These are phyloP conservation scores for Aplidium turbinatum DNA, from an alignment of 23 tunicate species.

Conservation along the genomic window DNA sequence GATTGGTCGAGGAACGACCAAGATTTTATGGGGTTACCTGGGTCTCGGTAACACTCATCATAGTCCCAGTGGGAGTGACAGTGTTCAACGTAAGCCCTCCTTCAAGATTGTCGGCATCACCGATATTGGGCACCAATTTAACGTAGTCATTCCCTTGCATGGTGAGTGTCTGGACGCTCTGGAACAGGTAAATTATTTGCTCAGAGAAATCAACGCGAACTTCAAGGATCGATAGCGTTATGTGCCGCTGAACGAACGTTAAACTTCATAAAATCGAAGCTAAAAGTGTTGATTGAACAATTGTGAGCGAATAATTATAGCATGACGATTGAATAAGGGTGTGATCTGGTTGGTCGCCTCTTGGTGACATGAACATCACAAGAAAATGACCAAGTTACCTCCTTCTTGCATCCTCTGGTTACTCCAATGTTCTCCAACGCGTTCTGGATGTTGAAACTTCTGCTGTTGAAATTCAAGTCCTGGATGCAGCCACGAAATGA, in stretches of 20 bases:
- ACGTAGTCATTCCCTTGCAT: conserved; percentile 37
- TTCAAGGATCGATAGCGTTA: too few species aligned
- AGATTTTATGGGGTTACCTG: conserved; percentile 2
- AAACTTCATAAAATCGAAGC: too few species aligned
- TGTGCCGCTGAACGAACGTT: too few species aligned
- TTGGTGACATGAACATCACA: not conserved
- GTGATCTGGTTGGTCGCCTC: too few species aligned
- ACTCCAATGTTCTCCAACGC: conserved; percentile 76
- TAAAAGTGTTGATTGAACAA: too few species aligned
- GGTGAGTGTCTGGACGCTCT: conserved; percentile 14
- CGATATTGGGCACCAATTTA: not conserved
- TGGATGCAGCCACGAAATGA: conserved; percentile 70
- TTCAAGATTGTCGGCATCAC: not conserved
- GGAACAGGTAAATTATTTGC: too few species aligned
- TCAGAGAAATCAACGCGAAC: too few species aligned
- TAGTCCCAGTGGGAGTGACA: conserved; percentile 16
- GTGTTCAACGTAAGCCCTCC: conserved; percentile 6
- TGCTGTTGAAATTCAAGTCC: conserved; percentile 41
- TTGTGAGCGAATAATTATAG: too few species aligned
- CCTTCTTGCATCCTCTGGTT: conserved; percentile 59
- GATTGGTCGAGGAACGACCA: not conserved
- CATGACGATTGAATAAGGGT: too few species aligned
- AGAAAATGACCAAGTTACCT: conserved; percentile 35
- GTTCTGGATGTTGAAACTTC: conserved; percentile 33
- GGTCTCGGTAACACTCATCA: conserved; percentile 11